Evolutionary conservation across 2,113 vertebrate genomes (phyloP).

Genomic region (Coracopsis vasa): DNA sequence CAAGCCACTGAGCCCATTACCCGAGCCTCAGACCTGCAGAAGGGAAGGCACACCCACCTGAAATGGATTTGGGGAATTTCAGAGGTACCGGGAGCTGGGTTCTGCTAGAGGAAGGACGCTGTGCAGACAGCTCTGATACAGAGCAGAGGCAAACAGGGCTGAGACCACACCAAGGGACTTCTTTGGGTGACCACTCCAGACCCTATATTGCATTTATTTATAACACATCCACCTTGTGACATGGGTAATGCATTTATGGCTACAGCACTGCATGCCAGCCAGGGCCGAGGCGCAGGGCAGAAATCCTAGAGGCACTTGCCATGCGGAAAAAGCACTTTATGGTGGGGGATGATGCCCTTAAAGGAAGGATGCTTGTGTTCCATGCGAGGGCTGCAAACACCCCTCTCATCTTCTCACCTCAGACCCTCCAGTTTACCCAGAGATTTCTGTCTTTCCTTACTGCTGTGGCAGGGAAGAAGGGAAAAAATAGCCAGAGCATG

Average conservation of each 20-base stretch:
- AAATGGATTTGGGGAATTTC: background rate
- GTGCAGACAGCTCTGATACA: accelerated
- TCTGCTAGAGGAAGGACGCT: background rate
- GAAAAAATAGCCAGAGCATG: accelerated
- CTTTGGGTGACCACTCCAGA: background rate
- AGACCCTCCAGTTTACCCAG: background rate
- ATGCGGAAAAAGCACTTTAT: background rate
- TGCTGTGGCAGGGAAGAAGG: background rate
- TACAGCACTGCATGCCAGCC: background rate
- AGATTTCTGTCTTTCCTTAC: background rate
- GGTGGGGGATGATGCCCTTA: background rate
- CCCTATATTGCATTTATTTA: background rate
- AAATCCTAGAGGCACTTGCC: accelerated
- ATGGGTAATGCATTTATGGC: background rate
- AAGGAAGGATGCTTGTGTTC: background rate
- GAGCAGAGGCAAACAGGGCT: background rate
- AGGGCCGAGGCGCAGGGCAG: background rate
- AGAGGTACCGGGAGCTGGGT: background rate
- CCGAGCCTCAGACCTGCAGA: background rate
- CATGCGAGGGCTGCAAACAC: background rate
- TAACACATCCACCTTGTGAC: background rate
- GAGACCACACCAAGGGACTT: background rate
- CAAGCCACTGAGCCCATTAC: background rate
- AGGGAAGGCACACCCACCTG: background rate
- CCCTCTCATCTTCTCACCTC: background rate